Evolutionary conservation across 2,113 vertebrate genomes (phyloP), one percentile per base, ranked within the genome.

Genomic region (Amphiprion ocellaris): DNA sequence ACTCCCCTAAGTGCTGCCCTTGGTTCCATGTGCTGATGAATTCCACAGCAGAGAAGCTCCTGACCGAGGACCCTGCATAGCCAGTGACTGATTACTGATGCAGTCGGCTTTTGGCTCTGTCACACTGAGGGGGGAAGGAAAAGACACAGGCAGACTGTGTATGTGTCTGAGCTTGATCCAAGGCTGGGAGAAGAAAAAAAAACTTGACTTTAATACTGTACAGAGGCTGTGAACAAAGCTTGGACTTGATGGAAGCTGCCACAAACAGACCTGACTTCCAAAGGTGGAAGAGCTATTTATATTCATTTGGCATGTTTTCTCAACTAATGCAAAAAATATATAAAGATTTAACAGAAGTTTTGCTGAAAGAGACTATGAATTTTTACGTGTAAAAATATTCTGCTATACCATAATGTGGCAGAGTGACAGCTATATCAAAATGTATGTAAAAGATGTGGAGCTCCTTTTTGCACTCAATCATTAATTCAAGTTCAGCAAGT

Each of bases 1-100:
- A 76, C 76, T 90, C 84, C 87, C 85, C 33, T 59, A 77, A 81
- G 87, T 81, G 73, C 78, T 84, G 88, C 74, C 55, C 86, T 89
- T 65, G 83, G 70, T 77, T 89, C 73, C 63, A 69, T 50, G 89
- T 73, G 70, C 79, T 89, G 84, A 89, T 87, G 84, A 82, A 85
- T 87, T 85, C 81, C 81, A 82, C 84, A 88, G 86, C 79, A 82
- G 78, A 83, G 73, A 58, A 63, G 67, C 78, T 86, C 73, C 85
- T 63, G 72, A 79, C 41, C n/a, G 21, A 63, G 44, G 71, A 87
- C 16, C 71, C 80, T 65, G 80, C 74, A 30, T 21, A 49, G 67
- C 77, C 77, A 63, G 6, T 71, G 79, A 85, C 79, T 76, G 74
- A 90, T 90, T 78, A 85, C 77, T 53, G 77, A 89, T 78, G 75